phyloP scores from a whole-genome alignment of 2,888 invertebrate species.

The Himalopsyche tibetana region DNA sequence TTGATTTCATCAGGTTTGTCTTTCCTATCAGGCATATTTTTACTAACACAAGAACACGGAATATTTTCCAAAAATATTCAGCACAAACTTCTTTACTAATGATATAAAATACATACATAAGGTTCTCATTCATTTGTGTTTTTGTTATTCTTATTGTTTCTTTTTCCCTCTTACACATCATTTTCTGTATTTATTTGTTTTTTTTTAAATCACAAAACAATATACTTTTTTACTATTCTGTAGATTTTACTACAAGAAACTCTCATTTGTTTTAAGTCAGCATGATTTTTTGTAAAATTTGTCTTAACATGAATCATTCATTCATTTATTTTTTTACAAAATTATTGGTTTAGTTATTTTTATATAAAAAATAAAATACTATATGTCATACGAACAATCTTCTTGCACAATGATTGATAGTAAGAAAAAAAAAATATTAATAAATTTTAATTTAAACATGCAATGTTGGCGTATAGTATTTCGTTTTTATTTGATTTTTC shows the following conservation, averaged over 20 bases:
- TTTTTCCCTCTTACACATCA: background rate
- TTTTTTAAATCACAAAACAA: constrained; percentile 10
- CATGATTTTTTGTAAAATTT: constrained; percentile 29
- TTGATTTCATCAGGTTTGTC: too few species aligned
- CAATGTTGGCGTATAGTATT: background rate
- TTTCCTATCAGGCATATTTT: too few species aligned
- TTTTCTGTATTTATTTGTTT: background rate
- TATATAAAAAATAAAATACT: constrained; percentile 11
- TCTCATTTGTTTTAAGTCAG: background rate
- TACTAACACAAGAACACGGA: background rate
- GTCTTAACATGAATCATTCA: constrained; percentile 37
- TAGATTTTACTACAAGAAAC: background rate
- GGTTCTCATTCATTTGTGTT: constrained; percentile 25
- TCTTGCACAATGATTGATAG: too few species aligned
- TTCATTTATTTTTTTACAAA: constrained; percentile 6
- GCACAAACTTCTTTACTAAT: background rate
- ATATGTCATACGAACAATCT: background rate
- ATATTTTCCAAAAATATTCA: background rate
- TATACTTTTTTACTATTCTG: constrained; percentile 10
- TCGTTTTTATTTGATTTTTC: background rate
- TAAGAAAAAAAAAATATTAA: too few species aligned
- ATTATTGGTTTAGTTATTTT: background rate
- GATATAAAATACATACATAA: constrained; percentile 1
- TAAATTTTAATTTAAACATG: too few species aligned
- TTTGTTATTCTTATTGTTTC: constrained; percentile 8